Evolutionary conservation across 2,797 vertebrate genomes (phyloP).

Genomic region (Squalus acanthias): DNA sequence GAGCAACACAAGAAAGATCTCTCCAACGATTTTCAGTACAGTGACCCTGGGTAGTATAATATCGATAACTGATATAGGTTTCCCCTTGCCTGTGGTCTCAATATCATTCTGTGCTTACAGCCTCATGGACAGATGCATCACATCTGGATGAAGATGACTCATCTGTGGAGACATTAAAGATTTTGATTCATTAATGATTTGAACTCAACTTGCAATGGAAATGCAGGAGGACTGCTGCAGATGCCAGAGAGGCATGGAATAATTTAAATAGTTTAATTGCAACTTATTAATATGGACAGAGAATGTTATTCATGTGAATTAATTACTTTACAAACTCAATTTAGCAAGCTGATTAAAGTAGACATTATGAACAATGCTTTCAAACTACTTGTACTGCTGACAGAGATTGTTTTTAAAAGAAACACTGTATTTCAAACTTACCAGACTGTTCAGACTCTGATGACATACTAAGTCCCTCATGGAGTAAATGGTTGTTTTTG

Average conservation of each 20-base stretch:
- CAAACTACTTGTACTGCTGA: constrained; percentile 21
- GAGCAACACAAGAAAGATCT: constrained; percentile 4
- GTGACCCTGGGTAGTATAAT: constrained; percentile 21
- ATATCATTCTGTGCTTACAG: constrained; percentile 30
- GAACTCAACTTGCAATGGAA: neutral
- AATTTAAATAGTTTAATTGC: constrained; percentile 21
- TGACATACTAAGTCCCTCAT: constrained; percentile 35
- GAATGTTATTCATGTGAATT: constrained; percentile 31
- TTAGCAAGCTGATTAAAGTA: constrained; percentile 35
- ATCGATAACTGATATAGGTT: constrained; percentile 23
- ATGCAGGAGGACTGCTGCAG: neutral
- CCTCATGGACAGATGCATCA: constrained; percentile 19
- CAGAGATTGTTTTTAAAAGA: neutral
- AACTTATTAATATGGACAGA: constrained; percentile 28
- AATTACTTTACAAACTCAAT: constrained; percentile 18
- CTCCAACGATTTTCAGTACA: constrained; percentile 24
- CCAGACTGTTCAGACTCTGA: constrained; percentile 31
- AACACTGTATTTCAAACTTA: constrained; percentile 31
- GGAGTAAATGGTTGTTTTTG: constrained; percentile 28
- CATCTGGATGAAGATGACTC: constrained; percentile 29
- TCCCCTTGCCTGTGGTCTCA: constrained; percentile 20
- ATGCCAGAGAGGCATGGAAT: constrained; percentile 6
- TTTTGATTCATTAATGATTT: constrained; percentile 28
- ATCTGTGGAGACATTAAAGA: constrained; percentile 37
- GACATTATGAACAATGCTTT: constrained; percentile 24